Evolutionary conservation across 1,140 invertebrate genomes (phyloP).

Genomic region (Fopius arisanus): DNA sequence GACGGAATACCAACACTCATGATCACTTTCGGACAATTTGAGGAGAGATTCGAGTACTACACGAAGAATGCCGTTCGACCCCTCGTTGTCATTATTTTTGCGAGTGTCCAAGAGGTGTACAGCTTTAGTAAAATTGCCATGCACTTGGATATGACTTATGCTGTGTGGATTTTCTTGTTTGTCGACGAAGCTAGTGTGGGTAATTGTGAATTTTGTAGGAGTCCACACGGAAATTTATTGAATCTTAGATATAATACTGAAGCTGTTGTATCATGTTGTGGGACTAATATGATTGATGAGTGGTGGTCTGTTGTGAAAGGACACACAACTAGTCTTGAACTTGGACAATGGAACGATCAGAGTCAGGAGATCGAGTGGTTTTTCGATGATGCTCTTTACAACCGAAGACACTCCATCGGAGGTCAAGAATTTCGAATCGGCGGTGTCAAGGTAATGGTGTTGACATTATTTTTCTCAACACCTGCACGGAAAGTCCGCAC

Average conservation of each 20-base stretch:
- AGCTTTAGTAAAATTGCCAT: conserved; percentile 30
- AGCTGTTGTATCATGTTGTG: conserved; percentile 42
- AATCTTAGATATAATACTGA: conserved; percentile 38
- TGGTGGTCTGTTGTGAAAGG: conserved; percentile 36
- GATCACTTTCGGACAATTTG: conserved; percentile 30
- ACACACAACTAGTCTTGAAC: background rate
- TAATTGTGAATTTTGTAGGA: conserved; percentile 27
- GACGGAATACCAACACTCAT: background rate
- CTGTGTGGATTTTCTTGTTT: conserved; percentile 45
- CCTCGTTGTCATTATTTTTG: conserved; percentile 41
- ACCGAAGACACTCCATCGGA: conserved; percentile 1
- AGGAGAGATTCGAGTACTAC: conserved; percentile 15
- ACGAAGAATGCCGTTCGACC: conserved; percentile 16
- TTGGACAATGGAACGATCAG: background rate
- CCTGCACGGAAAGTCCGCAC: too few relatives aligned
- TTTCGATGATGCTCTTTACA: background rate
- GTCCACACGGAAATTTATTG: conserved; percentile 34
- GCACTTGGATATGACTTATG: conserved; percentile 33
- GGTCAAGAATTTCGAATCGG: conserved; percentile 8
- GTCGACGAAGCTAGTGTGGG: background rate
- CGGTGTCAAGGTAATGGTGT: conserved; percentile 18
- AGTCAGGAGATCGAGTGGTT: background rate
- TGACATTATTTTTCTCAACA: too few relatives aligned
- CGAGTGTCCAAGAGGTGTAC: background rate
- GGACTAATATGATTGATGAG: conserved; percentile 28